A percentile compares a stretch with the other conserved stretches of the same genome.
These are phyloP conservation scores for Petroica traversi DNA, from an alignment of 2,113 vertebrate species.

Conservation along the genomic window DNA sequence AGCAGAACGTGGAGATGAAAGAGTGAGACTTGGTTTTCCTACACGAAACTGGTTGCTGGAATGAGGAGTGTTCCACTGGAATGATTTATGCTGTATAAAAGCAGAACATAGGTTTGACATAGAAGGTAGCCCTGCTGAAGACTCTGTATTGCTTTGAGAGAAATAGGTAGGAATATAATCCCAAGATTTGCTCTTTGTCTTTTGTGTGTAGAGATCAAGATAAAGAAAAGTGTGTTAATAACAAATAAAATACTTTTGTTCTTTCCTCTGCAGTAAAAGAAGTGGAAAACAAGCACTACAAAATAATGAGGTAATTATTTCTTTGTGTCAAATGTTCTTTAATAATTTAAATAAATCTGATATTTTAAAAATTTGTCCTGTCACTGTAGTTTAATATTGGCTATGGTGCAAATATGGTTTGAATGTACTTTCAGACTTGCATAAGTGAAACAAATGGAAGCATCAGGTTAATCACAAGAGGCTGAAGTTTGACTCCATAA, in stretches of 20 bases:
- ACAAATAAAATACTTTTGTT: constrained; percentile 21
- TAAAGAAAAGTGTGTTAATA: not conserved
- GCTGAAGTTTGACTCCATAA: not conserved
- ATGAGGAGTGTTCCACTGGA: not conserved
- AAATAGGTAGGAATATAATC: not conserved
- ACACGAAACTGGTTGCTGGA: not conserved
- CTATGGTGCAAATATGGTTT: not conserved
- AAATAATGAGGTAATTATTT: constrained; percentile 82
- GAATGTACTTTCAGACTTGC: not conserved
- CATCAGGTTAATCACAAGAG: not conserved
- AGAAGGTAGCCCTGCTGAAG: not conserved
- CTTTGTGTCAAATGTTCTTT: not conserved
- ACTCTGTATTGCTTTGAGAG: not conserved
- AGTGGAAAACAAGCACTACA: constrained; percentile 74
- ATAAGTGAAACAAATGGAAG: not conserved
- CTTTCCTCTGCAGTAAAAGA: constrained; percentile 80
- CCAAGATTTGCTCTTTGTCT: not conserved
- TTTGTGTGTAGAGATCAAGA: not conserved
- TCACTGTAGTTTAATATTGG: not conserved
- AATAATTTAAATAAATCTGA: not conserved
- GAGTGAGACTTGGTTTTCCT: not conserved
- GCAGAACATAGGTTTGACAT: not conserved
- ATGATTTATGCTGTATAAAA: not conserved
- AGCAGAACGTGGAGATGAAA: not conserved
- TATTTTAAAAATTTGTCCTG: not conserved